Percentiles rank a stretch among this genome's conserved stretches.
Conservation (phyloP, 2,113 vertebrate genomes). For the Nettapus auritus region DNA sequence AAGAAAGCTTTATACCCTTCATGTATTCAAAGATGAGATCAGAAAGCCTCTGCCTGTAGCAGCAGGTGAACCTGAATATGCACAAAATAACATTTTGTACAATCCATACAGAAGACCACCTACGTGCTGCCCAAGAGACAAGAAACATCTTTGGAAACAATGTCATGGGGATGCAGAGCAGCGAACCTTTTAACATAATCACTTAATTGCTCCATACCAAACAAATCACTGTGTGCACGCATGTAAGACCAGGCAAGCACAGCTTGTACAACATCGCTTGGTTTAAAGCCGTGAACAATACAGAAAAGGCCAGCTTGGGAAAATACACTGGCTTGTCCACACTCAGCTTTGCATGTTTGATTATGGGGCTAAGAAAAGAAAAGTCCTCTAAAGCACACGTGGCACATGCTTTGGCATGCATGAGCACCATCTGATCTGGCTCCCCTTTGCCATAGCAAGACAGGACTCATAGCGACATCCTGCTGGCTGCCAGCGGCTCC, state of each 20-base stretch:
- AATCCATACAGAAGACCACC: background rate
- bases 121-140: accelerated
- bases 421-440: background rate
- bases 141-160: background rate
- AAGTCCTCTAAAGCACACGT: accelerated
- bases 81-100: background rate
- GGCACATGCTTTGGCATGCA: accelerated
- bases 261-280: background rate
- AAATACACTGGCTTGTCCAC: background rate
- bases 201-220: background rate
- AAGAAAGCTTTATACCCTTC: background rate
- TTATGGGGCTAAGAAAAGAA: background rate
- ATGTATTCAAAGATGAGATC: background rate
- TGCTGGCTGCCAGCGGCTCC: background rate
- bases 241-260: too few species aligned
- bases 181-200: background rate
- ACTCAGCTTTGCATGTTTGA: accelerated
- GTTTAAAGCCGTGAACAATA: background rate
- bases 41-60: background rate
- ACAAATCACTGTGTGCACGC: background rate
- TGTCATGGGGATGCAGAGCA: background rate
- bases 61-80: background rate
- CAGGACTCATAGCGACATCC: background rate
- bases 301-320: background rate
- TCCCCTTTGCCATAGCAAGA: accelerated